These are phyloP conservation scores for Zaprionus africanus DNA, from an alignment of 1,140 invertebrate genomes.

Conservation along the genomic window DNA sequence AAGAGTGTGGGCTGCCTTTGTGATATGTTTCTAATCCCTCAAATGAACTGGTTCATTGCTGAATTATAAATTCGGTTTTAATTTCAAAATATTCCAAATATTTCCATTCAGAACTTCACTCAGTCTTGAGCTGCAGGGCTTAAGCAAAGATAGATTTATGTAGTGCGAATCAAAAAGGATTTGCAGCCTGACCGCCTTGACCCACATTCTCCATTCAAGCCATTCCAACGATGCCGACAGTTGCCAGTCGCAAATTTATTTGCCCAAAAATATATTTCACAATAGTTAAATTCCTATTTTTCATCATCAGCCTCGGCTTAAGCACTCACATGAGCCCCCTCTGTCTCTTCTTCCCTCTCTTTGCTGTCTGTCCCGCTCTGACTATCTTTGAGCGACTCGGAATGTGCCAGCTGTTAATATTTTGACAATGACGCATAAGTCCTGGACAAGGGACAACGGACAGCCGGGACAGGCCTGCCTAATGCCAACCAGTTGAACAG, in stretches of 20 bases:
- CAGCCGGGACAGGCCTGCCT: conserved; percentile 35
- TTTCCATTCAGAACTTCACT: conserved; percentile 21
- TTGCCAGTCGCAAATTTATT: conserved; percentile 46
- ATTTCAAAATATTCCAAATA: conserved; percentile 30
- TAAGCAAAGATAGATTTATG: conserved; percentile 40
- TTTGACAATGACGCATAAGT: conserved; percentile 81
- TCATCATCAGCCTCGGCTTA: conserved; percentile 64
- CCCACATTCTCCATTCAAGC: conserved; percentile 49
- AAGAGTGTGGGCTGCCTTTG: background rate
- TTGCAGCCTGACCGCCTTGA: conserved; percentile 51
- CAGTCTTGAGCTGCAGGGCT: background rate
- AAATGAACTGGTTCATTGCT: conserved; percentile 15
- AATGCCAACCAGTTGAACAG: conserved; percentile 68
- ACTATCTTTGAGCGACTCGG: conserved; percentile 33
- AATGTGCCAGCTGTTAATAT: conserved; percentile 80
- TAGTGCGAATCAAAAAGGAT: conserved; percentile 54
- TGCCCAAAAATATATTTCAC: conserved; percentile 65
- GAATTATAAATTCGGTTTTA: conserved; percentile 51
- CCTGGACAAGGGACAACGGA: conserved; percentile 51
- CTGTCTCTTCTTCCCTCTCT: background rate
- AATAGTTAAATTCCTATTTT: conserved; percentile 79
- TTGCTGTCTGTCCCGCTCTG: conserved; percentile 1
- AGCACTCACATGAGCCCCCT: conserved; percentile 56
- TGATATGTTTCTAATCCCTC: background rate
- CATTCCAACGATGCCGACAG: conserved; percentile 5